These are phyloP conservation scores for Zonotrichia albicollis DNA, from an alignment of 2,797 vertebrate species.

Conservation along the genomic window DNA sequence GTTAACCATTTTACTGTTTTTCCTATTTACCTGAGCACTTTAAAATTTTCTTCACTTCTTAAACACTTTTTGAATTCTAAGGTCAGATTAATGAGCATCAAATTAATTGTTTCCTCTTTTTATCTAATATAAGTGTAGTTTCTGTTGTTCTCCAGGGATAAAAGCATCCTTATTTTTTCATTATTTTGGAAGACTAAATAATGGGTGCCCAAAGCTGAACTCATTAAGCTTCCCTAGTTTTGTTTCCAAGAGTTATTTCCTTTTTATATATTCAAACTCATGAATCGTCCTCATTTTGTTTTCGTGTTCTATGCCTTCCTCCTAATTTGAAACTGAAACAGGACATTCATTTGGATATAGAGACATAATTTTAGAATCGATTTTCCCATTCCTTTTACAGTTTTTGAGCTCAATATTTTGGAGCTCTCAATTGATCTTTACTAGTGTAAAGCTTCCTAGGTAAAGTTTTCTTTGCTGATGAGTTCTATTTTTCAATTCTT, in stretches of 20 bases:
- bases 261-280: background rate
- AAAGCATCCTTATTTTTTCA: background rate
- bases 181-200: background rate
- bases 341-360: background rate
- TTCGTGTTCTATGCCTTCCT: background rate
- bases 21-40: background rate
- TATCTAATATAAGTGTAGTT: background rate
- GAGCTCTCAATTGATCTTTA: background rate
- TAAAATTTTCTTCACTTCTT: background rate
- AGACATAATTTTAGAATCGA: background rate
- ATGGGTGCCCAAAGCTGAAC: background rate
- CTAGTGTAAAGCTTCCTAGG: background rate
- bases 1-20: background rate
- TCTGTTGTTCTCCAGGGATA: background rate
- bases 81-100: background rate
- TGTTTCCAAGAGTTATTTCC: background rate
- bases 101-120: background rate
- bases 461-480: background rate
- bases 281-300: background rate
- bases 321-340: constrained; percentile 8
- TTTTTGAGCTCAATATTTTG: background rate
- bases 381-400: background rate
- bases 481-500: background rate
- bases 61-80: background rate
- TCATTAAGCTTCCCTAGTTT: background rate